A percentile compares a stretch with the other conserved stretches of the same genome.
Conservation (phyloP, 2,797 vertebrate genomes). For the Graptemys geographica region DNA sequence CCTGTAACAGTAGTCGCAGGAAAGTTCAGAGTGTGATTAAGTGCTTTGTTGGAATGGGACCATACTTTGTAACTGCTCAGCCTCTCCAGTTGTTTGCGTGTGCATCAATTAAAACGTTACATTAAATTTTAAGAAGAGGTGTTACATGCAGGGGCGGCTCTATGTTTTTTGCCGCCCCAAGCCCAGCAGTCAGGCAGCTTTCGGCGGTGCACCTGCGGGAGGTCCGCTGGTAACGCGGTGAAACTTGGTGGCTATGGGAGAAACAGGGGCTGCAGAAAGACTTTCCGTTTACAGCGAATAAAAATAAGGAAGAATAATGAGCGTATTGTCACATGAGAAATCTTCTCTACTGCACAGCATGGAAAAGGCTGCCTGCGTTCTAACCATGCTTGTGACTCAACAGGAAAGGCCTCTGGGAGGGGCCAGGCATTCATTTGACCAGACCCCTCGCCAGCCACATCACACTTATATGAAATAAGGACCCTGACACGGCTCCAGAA, state of each 20-base stretch:
- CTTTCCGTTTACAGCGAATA: slow-evolving; percentile 15
- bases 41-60: not conserved
- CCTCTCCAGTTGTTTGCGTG: slow-evolving; percentile 14
- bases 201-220: too few species aligned
- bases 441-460: not conserved
- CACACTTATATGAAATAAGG: fast-evolving
- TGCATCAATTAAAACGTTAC: slow-evolving; percentile 2
- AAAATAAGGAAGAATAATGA: not conserved
- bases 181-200: too few species aligned
- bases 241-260: slow-evolving; percentile 50
- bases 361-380: not conserved
- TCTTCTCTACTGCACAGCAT: not conserved
- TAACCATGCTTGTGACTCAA: not conserved
- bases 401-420: not conserved
- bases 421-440: fast-evolving
- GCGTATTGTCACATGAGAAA: not conserved
- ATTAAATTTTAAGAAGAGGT: not conserved
- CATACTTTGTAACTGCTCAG: slow-evolving; percentile 41
- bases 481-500: not conserved
- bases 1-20: not conserved
- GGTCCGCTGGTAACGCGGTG: not conserved
- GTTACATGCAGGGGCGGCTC: not conserved
- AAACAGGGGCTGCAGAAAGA: slow-evolving; percentile 51
- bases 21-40: slow-evolving; percentile 28
- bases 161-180: too few species aligned